A percentile compares a stretch with the other conserved stretches of the same genome.
Conservation (phyloP, 2,113 vertebrate genomes). For the Caloenas nicobarica region DNA sequence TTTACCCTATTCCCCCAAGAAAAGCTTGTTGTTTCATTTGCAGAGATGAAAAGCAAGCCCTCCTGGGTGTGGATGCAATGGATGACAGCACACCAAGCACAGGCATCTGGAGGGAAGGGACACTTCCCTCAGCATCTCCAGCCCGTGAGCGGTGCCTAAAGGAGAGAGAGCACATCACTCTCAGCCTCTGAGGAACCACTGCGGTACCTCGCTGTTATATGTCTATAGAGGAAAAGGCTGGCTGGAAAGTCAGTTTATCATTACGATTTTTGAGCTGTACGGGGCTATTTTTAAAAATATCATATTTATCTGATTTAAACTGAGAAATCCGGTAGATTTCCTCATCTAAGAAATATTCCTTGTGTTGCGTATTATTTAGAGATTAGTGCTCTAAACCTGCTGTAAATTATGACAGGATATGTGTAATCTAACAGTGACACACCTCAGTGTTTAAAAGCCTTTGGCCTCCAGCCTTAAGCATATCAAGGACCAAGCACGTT, state of each 20-base stretch:
- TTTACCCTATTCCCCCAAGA: neutral
- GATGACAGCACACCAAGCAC: neutral
- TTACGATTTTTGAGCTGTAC: neutral
- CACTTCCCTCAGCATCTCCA: neutral
- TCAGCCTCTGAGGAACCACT: neutral
- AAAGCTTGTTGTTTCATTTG: neutral
- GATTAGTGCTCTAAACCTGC: neutral
- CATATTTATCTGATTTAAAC: neutral
- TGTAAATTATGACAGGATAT: neutral
- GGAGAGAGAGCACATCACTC: fast-evolving
- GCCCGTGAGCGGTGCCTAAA: neutral
- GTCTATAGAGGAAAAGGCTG: neutral
- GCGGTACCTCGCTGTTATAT: neutral
- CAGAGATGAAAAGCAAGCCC: neutral
- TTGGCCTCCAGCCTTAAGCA: neutral
- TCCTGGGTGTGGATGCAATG: neutral
- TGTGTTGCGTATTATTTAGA: neutral
- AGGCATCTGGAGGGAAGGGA: neutral
- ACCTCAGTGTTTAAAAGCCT: neutral
- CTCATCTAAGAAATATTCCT: neutral
- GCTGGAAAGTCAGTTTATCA: neutral
- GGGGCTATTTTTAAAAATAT: neutral
- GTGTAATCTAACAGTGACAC: neutral
- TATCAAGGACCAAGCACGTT: neutral
- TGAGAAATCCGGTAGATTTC: neutral